Conservation (phyloP, 2,888 invertebrate genomes). For the Caenorhabditis angaria region DNA sequence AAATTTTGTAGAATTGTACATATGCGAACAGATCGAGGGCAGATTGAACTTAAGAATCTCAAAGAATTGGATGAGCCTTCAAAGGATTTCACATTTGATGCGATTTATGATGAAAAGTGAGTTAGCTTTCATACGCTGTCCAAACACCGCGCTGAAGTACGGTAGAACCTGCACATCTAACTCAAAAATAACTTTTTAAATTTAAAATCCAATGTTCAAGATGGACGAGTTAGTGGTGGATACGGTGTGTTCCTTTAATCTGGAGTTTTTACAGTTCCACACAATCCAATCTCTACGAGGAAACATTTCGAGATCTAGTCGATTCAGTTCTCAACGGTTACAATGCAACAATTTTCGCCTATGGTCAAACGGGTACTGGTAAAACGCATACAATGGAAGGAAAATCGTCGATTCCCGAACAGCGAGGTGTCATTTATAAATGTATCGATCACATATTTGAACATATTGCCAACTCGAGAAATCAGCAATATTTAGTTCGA, state of each 20-base stretch:
- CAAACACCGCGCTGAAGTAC: too few species aligned
- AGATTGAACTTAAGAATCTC: conserved; percentile 88
- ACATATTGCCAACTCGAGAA: conserved; percentile 81
- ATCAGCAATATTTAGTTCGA: conserved; percentile 92
- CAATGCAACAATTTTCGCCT: conserved; percentile 98
- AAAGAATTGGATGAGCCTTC: conserved; percentile 78
- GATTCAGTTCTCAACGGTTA: conserved; percentile 95
- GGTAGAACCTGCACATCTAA: neutral
- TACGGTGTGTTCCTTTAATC: too few species aligned
- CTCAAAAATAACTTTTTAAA: too few species aligned
- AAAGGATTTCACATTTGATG: conserved; percentile 96
- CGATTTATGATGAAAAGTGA: conserved; percentile 88
- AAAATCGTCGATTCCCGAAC: conserved; percentile 73
- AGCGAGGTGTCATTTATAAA: conserved; percentile 89
- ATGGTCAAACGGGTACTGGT: conserved; percentile 96
- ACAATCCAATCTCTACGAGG: conserved; percentile 92
- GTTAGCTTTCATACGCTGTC: conserved; percentile 61
- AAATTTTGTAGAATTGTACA: conserved; percentile 79
- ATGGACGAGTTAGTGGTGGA: neutral
- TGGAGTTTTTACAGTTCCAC: conserved; percentile 78
- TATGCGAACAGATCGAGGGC: conserved; percentile 86
- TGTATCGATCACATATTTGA: conserved; percentile 97
- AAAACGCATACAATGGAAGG: conserved; percentile 81
- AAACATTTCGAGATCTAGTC: conserved; percentile 92
- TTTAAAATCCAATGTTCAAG: too few species aligned